Percentiles rank a stretch among this genome's conserved stretches.
These are phyloP conservation scores for Chymomyza amoena DNA, from an alignment of 2,888 invertebrate genomes.

Conservation along the genomic window DNA sequence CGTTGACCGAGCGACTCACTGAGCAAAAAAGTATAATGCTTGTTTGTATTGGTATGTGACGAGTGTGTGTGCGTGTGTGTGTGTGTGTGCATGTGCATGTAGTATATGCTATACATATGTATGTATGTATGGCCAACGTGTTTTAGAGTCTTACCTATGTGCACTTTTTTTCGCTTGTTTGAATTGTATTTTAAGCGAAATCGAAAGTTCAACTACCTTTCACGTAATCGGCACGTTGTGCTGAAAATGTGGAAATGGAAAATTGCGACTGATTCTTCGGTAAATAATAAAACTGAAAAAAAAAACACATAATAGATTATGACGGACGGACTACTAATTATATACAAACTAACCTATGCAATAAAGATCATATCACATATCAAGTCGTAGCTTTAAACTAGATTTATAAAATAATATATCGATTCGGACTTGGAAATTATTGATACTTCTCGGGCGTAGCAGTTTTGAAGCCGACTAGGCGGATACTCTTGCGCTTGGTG, in stretches of 20 bases:
- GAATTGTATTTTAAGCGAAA: conserved; percentile 68
- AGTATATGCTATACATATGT: background rate
- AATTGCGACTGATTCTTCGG: background rate
- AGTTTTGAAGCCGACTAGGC: too few relatives aligned
- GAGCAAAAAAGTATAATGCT: conserved; percentile 38
- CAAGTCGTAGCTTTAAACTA: too few relatives aligned
- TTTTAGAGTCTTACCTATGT: background rate
- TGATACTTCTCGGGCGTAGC: too few relatives aligned
- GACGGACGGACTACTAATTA: too few relatives aligned
- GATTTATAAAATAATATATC: too few relatives aligned
- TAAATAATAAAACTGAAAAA: background rate
- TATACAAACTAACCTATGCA: too few relatives aligned
- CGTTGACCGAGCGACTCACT: conserved; percentile 71
- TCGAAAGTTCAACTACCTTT: conserved; percentile 78
- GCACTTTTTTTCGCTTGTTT: conserved; percentile 24
- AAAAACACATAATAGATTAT: background rate
- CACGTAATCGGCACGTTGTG: conserved; percentile 58
- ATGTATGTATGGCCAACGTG: background rate
- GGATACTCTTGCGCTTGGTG: too few relatives aligned
- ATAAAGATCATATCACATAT: too few relatives aligned
- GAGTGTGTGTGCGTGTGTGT: conserved; percentile 7
- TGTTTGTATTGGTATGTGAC: background rate
- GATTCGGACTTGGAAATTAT: too few relatives aligned
- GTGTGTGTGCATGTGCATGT: conserved; percentile 14
- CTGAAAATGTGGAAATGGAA: conserved; percentile 15